Base-by-base conservation (phyloP, 2,113 vertebrate genomes). In the Sylvia atricapilla region DNA sequence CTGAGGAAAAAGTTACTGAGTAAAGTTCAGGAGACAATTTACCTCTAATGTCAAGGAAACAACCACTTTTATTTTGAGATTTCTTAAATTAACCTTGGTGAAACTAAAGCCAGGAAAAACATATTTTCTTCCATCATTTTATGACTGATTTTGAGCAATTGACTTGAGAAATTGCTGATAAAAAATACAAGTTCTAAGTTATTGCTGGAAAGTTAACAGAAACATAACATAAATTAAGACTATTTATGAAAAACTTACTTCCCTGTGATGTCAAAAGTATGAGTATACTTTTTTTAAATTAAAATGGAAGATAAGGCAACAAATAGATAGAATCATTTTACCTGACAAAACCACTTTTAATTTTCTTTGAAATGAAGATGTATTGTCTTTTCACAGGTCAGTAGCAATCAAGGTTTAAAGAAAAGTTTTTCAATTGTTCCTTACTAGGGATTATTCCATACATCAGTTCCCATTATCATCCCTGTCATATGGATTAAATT, bases 371-470 rank as follows among this genome's bases (percentile, higher is more conserved):
- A 58, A 79, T n/a, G 3, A 72, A 63, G 8, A 43, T 1, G 7
- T 25, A 16, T 63, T 74, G 37, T 62, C 4, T 55, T 84, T 68
- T 39, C 19, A n/a, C 8, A 39, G 8, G 8, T n/a, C 13, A 21
- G 11, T 56, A 79, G 2, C 2, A 52, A 17, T 56, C 15, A 70
- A 56, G 11, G 5, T 27, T 78, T 73, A 64, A 16, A 50, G 9
- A 68, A 58, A 73, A 41, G 1, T 1, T 10, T 66, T 62, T 56
- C 0, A 0, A 13, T 58, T 16, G 15, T 28, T 64, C 11, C 11
- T 70, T 75, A 15, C 6, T 18, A 28, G 10, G 75, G 10, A 46
- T 75, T 37, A 41, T 62, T 37, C 13, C 3, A 14, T n/a, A 37
- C 2, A 11, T 52, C 44, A 55, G 8, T 66, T 7, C 15, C 33